phyloP scores from a whole-genome alignment of 1,140 invertebrate species.

The Formica exsecta region DNA sequence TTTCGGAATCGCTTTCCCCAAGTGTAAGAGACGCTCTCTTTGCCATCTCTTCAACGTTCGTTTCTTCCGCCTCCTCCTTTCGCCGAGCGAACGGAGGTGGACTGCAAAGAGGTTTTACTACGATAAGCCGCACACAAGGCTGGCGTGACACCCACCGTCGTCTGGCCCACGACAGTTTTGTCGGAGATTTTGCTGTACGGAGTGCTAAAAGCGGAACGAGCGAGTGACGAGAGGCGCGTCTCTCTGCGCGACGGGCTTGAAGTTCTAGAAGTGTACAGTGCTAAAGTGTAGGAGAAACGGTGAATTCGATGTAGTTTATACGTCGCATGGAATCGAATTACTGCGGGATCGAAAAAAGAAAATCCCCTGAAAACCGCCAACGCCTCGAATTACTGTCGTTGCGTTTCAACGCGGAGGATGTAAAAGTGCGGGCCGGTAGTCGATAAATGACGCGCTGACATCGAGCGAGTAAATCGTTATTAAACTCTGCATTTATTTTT shows the following conservation, averaged over 20 bases:
- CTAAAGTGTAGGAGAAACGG: constrained; percentile 11
- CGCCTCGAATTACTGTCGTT: background rate
- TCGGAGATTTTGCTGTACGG: constrained; percentile 9
- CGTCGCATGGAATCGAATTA: constrained; percentile 29
- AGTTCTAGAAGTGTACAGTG: constrained; percentile 42
- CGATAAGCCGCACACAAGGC: background rate
- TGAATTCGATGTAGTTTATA: constrained; percentile 11
- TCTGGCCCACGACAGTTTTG: constrained; percentile 22
- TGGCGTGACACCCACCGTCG: background rate
- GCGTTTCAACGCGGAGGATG: constrained; percentile 9
- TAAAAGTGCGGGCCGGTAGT: constrained; percentile 3
- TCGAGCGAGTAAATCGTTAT: constrained; percentile 17
- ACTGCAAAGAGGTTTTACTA: background rate
- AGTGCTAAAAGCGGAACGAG: constrained; percentile 31
- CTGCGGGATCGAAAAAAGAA: background rate
- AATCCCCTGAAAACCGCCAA: constrained; percentile 7
- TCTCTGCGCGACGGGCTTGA: constrained; percentile 19
- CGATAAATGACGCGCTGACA: constrained; percentile 23
- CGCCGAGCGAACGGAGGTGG: constrained; percentile 7
- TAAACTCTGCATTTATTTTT: background rate
- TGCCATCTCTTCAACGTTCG: constrained; percentile 16
- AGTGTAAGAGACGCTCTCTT: background rate
- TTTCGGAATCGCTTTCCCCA: background rate
- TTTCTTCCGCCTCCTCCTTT: background rate
- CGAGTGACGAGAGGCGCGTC: constrained; percentile 8